Evolutionary conservation across 2,797 vertebrate species (phyloP).

Genomic region (Columba guinea): DNA sequence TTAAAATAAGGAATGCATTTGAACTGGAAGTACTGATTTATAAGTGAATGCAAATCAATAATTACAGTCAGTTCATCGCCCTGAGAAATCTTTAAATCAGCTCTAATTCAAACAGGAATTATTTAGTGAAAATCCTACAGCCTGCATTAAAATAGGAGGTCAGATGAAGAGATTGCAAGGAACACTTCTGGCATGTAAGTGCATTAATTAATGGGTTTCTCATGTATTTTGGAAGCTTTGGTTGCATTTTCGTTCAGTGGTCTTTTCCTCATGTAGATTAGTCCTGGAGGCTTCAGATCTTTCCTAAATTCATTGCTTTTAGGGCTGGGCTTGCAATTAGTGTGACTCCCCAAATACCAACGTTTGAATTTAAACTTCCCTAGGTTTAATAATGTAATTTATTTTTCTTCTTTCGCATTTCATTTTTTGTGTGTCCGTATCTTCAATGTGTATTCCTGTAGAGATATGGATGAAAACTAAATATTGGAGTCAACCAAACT

Average conservation of each 20-base stretch:
- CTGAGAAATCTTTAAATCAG: not conserved
- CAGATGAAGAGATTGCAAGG: not conserved
- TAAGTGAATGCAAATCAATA: not conserved
- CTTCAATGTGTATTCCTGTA: not conserved
- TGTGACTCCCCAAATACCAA: not conserved
- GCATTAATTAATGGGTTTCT: not conserved
- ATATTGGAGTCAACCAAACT: not conserved
- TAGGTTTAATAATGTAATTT: not conserved
- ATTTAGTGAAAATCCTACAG: not conserved
- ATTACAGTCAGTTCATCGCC: not conserved
- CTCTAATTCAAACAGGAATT: conserved; percentile 15
- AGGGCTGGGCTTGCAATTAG: not conserved
- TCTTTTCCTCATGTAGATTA: not conserved
- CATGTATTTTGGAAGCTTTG: not conserved
- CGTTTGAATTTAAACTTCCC: not conserved
- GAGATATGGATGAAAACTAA: not conserved
- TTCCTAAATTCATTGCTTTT: not conserved
- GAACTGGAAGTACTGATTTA: not conserved
- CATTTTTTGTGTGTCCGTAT: not conserved
- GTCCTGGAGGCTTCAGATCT: not conserved
- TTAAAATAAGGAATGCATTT: not conserved
- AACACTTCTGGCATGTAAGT: not conserved
- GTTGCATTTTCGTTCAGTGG: not conserved
- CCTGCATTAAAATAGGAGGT: not conserved
- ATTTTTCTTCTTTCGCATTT: not conserved